A percentile compares a stretch with the other conserved stretches of the same genome.
phyloP scores from a whole-genome alignment of 1,140 invertebrate species.

The Hirudo medicinalis region DNA sequence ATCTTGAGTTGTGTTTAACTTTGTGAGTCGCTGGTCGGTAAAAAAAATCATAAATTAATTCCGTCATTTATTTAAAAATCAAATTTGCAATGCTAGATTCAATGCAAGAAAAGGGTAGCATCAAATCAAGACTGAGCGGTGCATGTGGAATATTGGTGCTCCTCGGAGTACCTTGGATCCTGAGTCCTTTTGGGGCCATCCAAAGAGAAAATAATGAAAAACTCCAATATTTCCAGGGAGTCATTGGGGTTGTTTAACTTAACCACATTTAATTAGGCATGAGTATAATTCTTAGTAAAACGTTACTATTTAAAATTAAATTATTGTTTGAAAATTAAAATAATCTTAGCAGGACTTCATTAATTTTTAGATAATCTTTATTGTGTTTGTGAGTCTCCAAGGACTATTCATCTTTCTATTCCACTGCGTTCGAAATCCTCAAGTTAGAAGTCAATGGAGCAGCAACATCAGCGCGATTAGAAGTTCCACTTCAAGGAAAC shows the following conservation, averaged over 20 bases:
- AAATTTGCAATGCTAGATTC: not conserved
- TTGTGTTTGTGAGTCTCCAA: slow-evolving; percentile 15
- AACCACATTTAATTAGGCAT: no score
- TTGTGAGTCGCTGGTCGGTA: not conserved
- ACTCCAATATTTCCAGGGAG: slow-evolving; percentile 8
- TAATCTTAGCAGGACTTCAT: no score
- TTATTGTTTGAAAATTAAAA: no score
- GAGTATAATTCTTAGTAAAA: no score
- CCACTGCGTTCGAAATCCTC: slow-evolving; percentile 18
- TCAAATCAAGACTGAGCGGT: slow-evolving; percentile 9
- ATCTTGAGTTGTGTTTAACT: not conserved
- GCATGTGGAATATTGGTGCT: slow-evolving; percentile 11
- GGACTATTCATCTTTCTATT: slow-evolving; percentile 19
- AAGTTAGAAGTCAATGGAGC: slow-evolving; percentile 8
- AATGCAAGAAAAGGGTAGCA: not conserved
- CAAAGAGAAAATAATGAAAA: slow-evolving; percentile 5
- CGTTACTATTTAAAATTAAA: no score
- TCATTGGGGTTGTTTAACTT: not conserved
- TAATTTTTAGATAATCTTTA: slow-evolving; percentile 17
- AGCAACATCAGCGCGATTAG: not conserved
- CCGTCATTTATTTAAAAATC: not conserved
- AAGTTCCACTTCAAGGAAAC: no score
- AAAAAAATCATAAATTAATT: not conserved
- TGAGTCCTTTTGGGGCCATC: slow-evolving; percentile 20
- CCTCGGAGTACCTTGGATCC: slow-evolving; percentile 18